These are phyloP conservation scores for Rallus limicola DNA, from an alignment of 2,113 vertebrate genomes.

Conservation along the genomic window DNA sequence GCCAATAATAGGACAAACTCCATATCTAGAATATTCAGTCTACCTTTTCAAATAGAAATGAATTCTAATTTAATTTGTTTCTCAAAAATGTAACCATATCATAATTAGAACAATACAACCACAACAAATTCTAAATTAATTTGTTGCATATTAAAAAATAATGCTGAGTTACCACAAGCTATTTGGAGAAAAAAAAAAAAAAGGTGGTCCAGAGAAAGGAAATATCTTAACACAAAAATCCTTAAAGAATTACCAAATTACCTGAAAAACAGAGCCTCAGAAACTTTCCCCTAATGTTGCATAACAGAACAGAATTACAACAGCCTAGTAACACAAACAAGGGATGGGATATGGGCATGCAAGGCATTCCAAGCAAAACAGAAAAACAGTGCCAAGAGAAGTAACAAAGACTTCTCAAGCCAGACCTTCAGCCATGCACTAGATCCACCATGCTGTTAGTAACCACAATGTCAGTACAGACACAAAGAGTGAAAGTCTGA, in stretches of 20 bases:
- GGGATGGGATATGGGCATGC: neutral
- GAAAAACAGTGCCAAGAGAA: neutral
- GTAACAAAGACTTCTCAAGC: neutral
- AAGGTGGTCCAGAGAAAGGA: neutral
- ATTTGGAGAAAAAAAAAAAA: neutral
- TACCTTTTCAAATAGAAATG: neutral
- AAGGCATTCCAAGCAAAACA: neutral
- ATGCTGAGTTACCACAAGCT: neutral
- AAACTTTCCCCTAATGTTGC: neutral
- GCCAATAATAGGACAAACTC: neutral
- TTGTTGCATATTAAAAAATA: neutral
- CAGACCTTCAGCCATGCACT: neutral
- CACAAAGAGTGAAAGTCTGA: neutral
- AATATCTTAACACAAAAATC: neutral
- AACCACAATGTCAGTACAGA: neutral
- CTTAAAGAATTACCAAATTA: neutral
- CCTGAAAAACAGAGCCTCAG: neutral
- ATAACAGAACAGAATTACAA: neutral
- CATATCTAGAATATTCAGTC: neutral
- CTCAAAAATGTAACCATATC: neutral
- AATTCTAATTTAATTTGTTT: neutral
- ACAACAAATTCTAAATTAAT: neutral
- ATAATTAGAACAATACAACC: neutral
- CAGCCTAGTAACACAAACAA: neutral
- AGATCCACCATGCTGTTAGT: conserved; percentile 30